phyloP scores from a whole-genome alignment of 2,888 invertebrate genomes.

The Laothoe populi region DNA sequence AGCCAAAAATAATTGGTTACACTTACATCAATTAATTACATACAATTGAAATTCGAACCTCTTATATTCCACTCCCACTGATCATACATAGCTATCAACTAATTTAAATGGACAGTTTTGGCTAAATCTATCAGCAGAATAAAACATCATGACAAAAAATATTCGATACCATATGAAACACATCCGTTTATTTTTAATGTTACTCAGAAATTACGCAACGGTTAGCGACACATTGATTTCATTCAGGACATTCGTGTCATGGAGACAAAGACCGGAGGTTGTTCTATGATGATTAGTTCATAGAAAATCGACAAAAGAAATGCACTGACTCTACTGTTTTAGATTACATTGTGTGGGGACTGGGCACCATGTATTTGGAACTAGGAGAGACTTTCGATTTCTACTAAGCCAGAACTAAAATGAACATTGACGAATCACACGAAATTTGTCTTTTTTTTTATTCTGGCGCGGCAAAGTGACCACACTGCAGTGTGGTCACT shows the following conservation, averaged over 20 bases:
- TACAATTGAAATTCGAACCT: too few relatives aligned
- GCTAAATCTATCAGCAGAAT: too few relatives aligned
- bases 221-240: neutral
- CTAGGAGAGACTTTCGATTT: neutral
- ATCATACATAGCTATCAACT: too few relatives aligned
- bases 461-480: too few relatives aligned
- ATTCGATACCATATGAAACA: neutral
- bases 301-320: slow-evolving; percentile 2
- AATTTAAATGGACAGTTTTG: too few relatives aligned
- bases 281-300: slow-evolving; percentile 9
- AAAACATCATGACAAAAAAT: neutral
- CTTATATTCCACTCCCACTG: too few relatives aligned
- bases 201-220: slow-evolving; percentile 11
- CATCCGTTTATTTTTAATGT: neutral
- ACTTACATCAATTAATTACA: too few relatives aligned
- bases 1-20: too few relatives aligned
- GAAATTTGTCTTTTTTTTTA: too few relatives aligned
- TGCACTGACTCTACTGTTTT: neutral
- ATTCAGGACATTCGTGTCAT: slow-evolving; percentile 17
- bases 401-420: too few relatives aligned
- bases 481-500: too few relatives aligned
- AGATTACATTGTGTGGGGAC: neutral
- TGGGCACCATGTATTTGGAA: neutral
- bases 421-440: too few relatives aligned
- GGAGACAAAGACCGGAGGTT: slow-evolving; percentile 8